phyloP scores from a whole-genome alignment of 2,797 vertebrate species.

The Muscicapa striata region DNA sequence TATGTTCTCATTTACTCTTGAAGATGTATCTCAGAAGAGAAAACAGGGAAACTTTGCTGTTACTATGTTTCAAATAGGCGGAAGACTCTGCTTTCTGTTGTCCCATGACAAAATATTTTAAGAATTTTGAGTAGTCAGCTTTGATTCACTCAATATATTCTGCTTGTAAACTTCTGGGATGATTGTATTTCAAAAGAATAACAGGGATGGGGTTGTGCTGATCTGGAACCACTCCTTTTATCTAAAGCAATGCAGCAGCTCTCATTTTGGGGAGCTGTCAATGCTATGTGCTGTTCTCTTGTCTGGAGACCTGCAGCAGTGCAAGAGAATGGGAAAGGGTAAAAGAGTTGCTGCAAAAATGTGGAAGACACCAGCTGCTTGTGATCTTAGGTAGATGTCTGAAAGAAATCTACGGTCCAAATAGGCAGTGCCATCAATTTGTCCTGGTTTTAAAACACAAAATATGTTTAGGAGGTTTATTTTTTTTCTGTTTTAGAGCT shows the following conservation, averaged over 20 bases:
- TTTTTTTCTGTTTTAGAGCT: background rate
- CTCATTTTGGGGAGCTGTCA: background rate
- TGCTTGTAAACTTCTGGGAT: background rate
- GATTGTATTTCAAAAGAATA: background rate
- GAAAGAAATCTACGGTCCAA: background rate
- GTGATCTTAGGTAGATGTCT: background rate
- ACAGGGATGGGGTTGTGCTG: background rate
- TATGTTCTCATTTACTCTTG: background rate
- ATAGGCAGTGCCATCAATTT: background rate
- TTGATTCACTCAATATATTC: background rate
- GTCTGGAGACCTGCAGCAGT: background rate
- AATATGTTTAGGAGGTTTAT: accelerated
- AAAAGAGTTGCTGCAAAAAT: background rate
- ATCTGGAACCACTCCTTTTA: background rate
- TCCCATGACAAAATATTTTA: background rate
- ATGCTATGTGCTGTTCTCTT: background rate
- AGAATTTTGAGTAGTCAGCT: background rate
- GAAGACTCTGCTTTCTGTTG: background rate
- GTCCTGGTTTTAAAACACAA: background rate
- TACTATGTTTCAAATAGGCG: background rate
- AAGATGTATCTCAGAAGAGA: background rate
- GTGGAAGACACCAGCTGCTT: background rate
- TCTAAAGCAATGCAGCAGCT: background rate
- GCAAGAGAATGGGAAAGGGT: background rate
- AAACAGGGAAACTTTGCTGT: background rate